A percentile compares a stretch with the other conserved stretches of the same genome.
Evolutionary conservation across 2,113 vertebrate genomes (phyloP).

Genomic region (Rhombomys opimus): DNA sequence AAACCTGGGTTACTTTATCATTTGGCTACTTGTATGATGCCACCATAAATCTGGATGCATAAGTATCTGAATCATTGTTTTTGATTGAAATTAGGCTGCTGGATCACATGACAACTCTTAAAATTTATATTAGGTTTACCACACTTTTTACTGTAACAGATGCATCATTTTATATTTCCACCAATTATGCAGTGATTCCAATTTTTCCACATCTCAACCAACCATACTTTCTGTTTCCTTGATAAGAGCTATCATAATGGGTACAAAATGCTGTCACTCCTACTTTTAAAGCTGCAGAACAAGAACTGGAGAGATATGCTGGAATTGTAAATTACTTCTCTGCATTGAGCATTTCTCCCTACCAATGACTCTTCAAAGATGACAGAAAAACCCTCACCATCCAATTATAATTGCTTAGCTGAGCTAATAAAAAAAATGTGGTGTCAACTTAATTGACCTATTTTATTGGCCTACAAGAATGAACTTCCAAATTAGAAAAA

Average conservation of each 20-base stretch:
- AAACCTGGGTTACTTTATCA: neutral
- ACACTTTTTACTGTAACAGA: neutral
- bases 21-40: neutral
- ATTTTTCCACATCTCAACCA: neutral
- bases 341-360: conserved; percentile 58
- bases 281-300: conserved; percentile 22
- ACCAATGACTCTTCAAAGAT: conserved; percentile 64
- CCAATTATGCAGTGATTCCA: neutral
- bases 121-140: neutral
- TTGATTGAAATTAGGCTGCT: neutral
- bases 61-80: conserved; percentile 16
- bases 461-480: conserved; percentile 77
- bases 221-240: conserved; percentile 27
- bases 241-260: neutral
- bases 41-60: neutral
- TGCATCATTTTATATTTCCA: neutral
- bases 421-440: conserved; percentile 65
- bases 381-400: conserved; percentile 64
- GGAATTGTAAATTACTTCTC: neutral
- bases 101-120: neutral
- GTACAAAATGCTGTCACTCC: neutral
- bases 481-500: conserved; percentile 66
- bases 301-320: neutral
- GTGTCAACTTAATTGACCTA: conserved; percentile 72
- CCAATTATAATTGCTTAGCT: conserved; percentile 74